A percentile compares a stretch with the other conserved stretches of the same genome.
phyloP scores from a whole-genome alignment of 2,113 vertebrate genomes.

The Etheostoma cragini region DNA sequence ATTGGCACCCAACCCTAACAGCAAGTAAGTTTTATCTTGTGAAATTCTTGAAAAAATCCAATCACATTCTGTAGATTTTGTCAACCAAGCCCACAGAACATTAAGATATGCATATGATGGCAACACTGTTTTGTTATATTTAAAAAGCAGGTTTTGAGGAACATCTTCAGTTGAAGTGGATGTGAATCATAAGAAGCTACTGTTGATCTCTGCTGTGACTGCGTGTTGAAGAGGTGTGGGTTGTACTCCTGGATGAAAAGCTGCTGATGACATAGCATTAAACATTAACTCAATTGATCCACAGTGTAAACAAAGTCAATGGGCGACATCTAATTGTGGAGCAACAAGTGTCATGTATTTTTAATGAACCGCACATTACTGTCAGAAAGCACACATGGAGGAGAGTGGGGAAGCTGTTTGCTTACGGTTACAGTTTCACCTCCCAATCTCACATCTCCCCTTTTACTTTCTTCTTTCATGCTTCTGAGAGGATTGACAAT shows the following conservation, averaged over 20 bases:
- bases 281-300: constrained; percentile 56
- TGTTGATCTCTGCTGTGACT: constrained; percentile 4
- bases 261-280: constrained; percentile 46
- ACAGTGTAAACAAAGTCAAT: constrained; percentile 47
- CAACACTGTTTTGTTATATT: background rate
- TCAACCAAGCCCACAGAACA: background rate
- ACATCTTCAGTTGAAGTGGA: background rate
- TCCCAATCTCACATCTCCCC: constrained; percentile 56
- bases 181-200: constrained; percentile 27
- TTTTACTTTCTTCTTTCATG: constrained; percentile 33
- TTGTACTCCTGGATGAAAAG: constrained; percentile 51
- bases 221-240: constrained; percentile 35
- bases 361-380: constrained; percentile 56
- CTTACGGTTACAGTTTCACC: constrained; percentile 50
- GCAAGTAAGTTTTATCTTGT: too few relatives aligned
- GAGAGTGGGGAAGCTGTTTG: constrained; percentile 43
- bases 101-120: background rate
- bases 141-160: constrained; percentile 1
- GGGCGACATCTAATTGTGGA: constrained; percentile 45
- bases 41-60: background rate
- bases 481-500: constrained; percentile 71
- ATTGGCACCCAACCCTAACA: too few relatives aligned
- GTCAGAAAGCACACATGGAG: constrained; percentile 38
- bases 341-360: constrained; percentile 62
- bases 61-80: background rate